Evolutionary conservation across 1,140 invertebrate species (phyloP).

Genomic region (Dendroctonus ponderosae): DNA sequence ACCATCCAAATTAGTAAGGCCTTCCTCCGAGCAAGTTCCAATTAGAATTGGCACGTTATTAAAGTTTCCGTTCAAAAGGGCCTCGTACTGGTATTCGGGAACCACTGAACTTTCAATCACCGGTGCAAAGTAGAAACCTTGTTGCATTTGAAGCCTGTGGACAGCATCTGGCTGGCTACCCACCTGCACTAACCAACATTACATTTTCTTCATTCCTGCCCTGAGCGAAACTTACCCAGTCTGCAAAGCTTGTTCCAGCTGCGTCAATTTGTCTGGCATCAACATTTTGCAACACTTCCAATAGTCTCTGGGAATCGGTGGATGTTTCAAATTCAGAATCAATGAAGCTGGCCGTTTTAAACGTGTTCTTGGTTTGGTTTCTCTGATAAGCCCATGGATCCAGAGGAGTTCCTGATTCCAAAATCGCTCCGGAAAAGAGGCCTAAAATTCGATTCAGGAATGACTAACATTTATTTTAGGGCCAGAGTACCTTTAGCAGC

Average conservation of each 20-base stretch:
- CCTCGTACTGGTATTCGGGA: slow-evolving; percentile 29
- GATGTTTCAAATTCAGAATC: slow-evolving; percentile 20
- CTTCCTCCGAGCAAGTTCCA: slow-evolving; percentile 39
- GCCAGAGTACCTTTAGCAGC: background rate
- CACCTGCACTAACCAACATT: slow-evolving; percentile 6
- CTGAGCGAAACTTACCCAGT: slow-evolving; percentile 7
- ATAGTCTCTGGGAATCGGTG: slow-evolving; percentile 11
- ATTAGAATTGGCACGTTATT: slow-evolving; percentile 37
- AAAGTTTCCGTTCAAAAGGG: slow-evolving; percentile 26
- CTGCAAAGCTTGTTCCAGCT: slow-evolving; percentile 4
- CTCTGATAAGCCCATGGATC: slow-evolving; percentile 31
- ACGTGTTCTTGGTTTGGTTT: slow-evolving; percentile 25
- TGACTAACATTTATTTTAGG: background rate
- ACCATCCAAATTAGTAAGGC: slow-evolving; percentile 17
- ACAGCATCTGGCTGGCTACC: background rate
- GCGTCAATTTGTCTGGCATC: slow-evolving; percentile 9
- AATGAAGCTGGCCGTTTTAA: slow-evolving; percentile 21
- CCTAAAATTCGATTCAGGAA: slow-evolving; percentile 11
- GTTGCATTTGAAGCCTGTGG: background rate
- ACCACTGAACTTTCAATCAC: slow-evolving; percentile 27
- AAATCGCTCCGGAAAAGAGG: slow-evolving; percentile 34
- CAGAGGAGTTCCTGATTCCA: slow-evolving; percentile 32
- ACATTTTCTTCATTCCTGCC: background rate
- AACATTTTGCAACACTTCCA: slow-evolving; percentile 22
- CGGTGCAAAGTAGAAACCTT: slow-evolving; percentile 35